Conservation (phyloP, 2,888 invertebrate species). For the Callimorpha dominula region DNA sequence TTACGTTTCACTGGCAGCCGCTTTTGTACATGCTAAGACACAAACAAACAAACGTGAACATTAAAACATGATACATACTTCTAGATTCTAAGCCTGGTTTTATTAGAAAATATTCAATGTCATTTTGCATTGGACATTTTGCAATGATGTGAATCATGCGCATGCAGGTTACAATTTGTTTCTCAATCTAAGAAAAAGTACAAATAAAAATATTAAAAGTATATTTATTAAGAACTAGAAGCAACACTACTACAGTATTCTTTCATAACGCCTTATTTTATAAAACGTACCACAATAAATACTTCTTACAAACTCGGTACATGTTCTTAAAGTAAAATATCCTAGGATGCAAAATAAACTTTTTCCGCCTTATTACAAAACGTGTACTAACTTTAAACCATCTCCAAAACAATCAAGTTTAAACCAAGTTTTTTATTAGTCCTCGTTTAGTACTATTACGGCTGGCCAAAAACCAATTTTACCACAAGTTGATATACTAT, state of each 20-base stretch:
- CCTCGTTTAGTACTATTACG: neutral
- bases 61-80: too few relatives aligned
- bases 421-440: neutral
- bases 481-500: neutral
- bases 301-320: constrained; percentile 8
- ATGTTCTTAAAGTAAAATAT: neutral
- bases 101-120: too few relatives aligned
- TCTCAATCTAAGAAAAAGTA: neutral
- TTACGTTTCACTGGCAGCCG: too few relatives aligned
- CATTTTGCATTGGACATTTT: too few relatives aligned
- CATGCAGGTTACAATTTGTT: too few relatives aligned
- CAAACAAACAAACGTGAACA: too few relatives aligned
- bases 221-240: neutral
- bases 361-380: neutral
- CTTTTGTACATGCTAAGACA: too few relatives aligned
- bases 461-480: neutral
- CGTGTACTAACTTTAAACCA: neutral
- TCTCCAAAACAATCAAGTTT: neutral
- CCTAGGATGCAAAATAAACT: neutral
- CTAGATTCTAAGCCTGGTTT: too few relatives aligned
- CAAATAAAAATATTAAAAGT: neutral
- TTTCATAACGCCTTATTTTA: neutral
- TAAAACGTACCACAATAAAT: neutral
- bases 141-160: too few relatives aligned
- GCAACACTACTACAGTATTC: neutral